Percentiles rank a stretch among this genome's conserved stretches.
Evolutionary conservation across 2,888 invertebrate species (phyloP).

Genomic region (Clitarchus hookeri): DNA sequence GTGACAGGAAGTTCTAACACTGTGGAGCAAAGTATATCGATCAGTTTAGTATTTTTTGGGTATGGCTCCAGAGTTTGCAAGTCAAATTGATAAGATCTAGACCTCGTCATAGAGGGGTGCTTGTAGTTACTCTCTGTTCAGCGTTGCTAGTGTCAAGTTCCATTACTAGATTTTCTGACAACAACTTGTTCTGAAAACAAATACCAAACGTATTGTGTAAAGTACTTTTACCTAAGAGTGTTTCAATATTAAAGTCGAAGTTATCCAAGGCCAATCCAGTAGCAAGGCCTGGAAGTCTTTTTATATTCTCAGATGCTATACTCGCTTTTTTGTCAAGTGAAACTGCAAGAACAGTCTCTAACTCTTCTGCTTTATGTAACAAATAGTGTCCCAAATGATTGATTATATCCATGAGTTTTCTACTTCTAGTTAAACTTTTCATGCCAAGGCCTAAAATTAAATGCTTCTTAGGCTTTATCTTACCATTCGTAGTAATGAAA

Average conservation of each 20-base stretch:
- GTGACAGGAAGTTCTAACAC: slow-evolving; percentile 16
- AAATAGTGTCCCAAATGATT: slow-evolving; percentile 22
- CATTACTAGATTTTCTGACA: slow-evolving; percentile 18
- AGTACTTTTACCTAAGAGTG: slow-evolving; percentile 14
- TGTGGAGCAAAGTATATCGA: slow-evolving; percentile 15
- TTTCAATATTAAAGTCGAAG: slow-evolving; percentile 15
- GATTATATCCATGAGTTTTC: slow-evolving; percentile 26
- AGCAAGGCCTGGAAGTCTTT: slow-evolving; percentile 15
- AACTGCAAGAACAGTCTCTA: slow-evolving; percentile 19
- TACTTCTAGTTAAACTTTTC: slow-evolving; percentile 25
- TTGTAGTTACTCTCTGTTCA: slow-evolving; percentile 17
- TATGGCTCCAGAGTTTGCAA: slow-evolving; percentile 19
- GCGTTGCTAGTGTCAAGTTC: not conserved
- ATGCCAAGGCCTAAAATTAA: no score
- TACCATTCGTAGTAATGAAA: no score
- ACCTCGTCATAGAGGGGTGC: slow-evolving; percentile 4
- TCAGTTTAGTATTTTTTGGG: not conserved
- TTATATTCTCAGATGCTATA: slow-evolving; percentile 10
- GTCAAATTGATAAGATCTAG: slow-evolving; percentile 17
- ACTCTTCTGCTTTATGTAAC: slow-evolving; percentile 21
- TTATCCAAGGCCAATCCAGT: slow-evolving; percentile 18
- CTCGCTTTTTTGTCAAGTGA: not conserved
- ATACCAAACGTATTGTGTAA: slow-evolving; percentile 24
- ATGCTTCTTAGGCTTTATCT: no score
- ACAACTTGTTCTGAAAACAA: slow-evolving; percentile 22